Percentiles rank a stretch among this genome's conserved stretches.
These are phyloP conservation scores for Podarcis lilfordi DNA, from an alignment of 2,797 vertebrate species.

Conservation along the genomic window DNA sequence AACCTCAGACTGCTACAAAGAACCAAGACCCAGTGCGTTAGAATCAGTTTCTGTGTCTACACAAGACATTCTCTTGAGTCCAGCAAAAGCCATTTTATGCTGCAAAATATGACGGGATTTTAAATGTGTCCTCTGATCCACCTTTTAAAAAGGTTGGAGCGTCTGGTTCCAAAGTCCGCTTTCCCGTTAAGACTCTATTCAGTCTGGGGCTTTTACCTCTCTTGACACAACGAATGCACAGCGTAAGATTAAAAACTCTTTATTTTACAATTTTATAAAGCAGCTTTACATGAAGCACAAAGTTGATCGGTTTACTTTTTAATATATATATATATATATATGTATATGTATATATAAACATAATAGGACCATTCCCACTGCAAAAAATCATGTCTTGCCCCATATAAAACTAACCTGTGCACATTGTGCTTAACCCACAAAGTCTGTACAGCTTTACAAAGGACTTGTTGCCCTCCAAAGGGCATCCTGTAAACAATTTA, in stretches of 20 bases:
- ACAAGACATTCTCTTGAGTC: background rate
- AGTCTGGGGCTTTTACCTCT: no score
- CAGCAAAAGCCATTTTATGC: background rate
- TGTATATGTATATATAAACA: slow-evolving; percentile 90
- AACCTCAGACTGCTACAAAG: background rate
- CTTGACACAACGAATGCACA: fast-evolving
- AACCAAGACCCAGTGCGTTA: background rate
- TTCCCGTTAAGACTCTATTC: background rate
- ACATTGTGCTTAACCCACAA: slow-evolving; percentile 97
- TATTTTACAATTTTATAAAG: slow-evolving; percentile 96
- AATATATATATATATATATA: background rate
- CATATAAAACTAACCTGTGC: slow-evolving; percentile 94
- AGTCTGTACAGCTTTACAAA: slow-evolving; percentile 89
- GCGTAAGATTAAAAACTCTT: slow-evolving; percentile 77
- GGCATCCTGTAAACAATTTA: slow-evolving; percentile 92
- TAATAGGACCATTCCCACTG: slow-evolving; percentile 79
- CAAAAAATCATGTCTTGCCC: slow-evolving; percentile 80
- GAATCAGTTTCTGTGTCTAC: background rate
- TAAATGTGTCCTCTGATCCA: background rate
- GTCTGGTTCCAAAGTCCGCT: background rate
- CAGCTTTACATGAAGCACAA: slow-evolving; percentile 91
- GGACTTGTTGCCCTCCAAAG: slow-evolving; percentile 79
- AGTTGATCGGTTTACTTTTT: slow-evolving; percentile 79
- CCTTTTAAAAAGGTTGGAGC: background rate
- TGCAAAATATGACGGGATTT: background rate